Evolutionary conservation across 2,113 vertebrate genomes (phyloP).

Genomic region (Ammodytes dubius): DNA sequence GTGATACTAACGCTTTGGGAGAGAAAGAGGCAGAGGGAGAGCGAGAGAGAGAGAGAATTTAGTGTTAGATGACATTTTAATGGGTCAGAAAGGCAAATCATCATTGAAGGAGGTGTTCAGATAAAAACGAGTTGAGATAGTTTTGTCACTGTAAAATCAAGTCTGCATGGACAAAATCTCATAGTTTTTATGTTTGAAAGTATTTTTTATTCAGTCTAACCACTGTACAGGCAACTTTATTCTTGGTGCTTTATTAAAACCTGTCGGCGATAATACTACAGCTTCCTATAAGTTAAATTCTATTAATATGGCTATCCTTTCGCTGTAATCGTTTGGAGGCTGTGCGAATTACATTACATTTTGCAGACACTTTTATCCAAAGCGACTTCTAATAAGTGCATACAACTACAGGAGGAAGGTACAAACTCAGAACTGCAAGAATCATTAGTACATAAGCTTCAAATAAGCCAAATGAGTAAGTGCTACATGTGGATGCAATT

Average conservation of each 20-base stretch:
- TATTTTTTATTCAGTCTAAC: neutral
- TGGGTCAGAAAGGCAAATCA: constrained; percentile 48
- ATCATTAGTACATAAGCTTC: too few species aligned
- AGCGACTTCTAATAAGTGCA: too few species aligned
- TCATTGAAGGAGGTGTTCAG: neutral
- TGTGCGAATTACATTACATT: too few species aligned
- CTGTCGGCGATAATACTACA: neutral
- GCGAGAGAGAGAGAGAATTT: constrained; percentile 21
- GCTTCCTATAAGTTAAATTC: constrained; percentile 26
- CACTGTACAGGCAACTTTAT: neutral
- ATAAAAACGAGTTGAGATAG: neutral
- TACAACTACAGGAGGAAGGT: too few species aligned
- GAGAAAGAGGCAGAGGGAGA: neutral
- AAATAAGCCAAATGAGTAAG: too few species aligned
- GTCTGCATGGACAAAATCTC: neutral
- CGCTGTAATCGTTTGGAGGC: constrained; percentile 4
- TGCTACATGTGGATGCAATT: too few species aligned
- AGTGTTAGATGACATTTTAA: constrained; percentile 64
- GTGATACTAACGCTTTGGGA: constrained; percentile 45
- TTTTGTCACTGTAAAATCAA: constrained; percentile 7
- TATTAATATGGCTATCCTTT: constrained; percentile 7
- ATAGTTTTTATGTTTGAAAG: neutral
- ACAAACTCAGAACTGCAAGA: too few species aligned
- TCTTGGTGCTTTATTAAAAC: constrained; percentile 12
- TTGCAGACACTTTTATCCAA: too few species aligned